Base-by-base conservation (phyloP, 2,888 invertebrate species). In the Rhodophaea formosa region DNA sequence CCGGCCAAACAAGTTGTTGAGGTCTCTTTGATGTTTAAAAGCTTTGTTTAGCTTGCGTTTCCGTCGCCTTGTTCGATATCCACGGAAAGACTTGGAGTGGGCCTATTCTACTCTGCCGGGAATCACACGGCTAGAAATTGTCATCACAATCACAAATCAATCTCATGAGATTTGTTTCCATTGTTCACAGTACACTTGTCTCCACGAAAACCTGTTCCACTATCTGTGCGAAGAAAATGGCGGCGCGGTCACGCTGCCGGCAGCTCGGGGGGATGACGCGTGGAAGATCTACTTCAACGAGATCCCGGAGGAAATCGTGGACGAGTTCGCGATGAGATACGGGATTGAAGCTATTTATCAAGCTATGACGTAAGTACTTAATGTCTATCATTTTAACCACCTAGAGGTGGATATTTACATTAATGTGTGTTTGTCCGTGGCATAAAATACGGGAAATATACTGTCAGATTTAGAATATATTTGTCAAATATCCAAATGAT, bases 211-310 rank as follows among this genome's bases (percentile, higher is more conserved):
- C 84, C 94, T 99, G 57, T 99, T 99, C 92, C 98, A 99, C 86
- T 98, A 97, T 78, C 92, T 99, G n/a, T 98, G 98, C 87, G 99
- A 99, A 79, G 95, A 96, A 71, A 97, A 97, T 74, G 95, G 94
- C 17, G 97, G 98, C 35, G 96, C 97, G 70, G 97, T 98, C 59
- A 97, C 95, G 63, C 89, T 99, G 59, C 99, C 99, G 0, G 96
- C 96, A 64, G 97, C 97, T 17, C 97, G 97, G 84, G 99, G 98
- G 45, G 99, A 99, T 75, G 99, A 99, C 74, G 98, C 98, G 0
- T 99, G 99, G 99, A 99, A 99, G 86, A 94, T 99, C 30, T 99
- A 99, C 91, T 99, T 99, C 88, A 99, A 99, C 78, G 98, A 98
- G 72, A 97, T 97, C 45, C 98, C 98, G 1, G 98, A 99, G 80